A percentile compares a stretch with the other conserved stretches of the same genome.
Conservation (phyloP, 2,888 invertebrate genomes). For the Boloria euphrosyne region DNA sequence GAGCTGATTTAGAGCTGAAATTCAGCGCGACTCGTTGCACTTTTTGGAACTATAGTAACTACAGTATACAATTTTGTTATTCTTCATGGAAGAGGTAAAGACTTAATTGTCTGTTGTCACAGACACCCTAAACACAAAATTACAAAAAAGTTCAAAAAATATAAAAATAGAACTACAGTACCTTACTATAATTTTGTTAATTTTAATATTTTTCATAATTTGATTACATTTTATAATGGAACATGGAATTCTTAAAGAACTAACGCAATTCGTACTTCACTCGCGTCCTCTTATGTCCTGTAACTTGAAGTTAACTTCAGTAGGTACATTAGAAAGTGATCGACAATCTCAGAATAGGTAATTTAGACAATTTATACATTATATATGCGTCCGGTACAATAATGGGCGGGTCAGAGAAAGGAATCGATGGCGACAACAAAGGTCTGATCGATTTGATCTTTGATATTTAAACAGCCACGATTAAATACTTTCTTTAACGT, state of each 20-base stretch:
- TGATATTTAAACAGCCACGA: constrained; percentile 13
- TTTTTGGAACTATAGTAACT: too few relatives aligned
- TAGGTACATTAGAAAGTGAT: constrained; percentile 64
- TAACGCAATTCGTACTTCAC: not conserved
- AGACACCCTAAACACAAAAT: too few relatives aligned
- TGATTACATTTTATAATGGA: too few relatives aligned
- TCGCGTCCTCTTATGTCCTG: constrained; percentile 36
- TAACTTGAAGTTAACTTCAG: constrained; percentile 40
- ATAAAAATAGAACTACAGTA: too few relatives aligned
- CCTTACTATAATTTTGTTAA: too few relatives aligned
- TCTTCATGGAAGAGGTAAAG: too few relatives aligned
- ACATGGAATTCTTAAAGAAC: not conserved
- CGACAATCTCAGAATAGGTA: constrained; percentile 57
- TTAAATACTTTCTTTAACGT: constrained; percentile 16
- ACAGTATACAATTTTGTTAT: too few relatives aligned
- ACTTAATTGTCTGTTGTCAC: too few relatives aligned
- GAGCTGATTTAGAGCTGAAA: too few relatives aligned
- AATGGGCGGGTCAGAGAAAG: constrained; percentile 32
- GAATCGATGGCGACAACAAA: constrained; percentile 18
- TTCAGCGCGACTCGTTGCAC: too few relatives aligned
- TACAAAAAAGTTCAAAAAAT: too few relatives aligned
- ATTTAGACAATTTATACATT: constrained; percentile 62
- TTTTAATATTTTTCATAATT: too few relatives aligned
- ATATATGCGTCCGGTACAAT: constrained; percentile 46
- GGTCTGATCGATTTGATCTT: constrained; percentile 23